phyloP scores from a whole-genome alignment of 30 jellyfish, hydroid and myxozoan species.

The Phacellophora camtschatica region DNA sequence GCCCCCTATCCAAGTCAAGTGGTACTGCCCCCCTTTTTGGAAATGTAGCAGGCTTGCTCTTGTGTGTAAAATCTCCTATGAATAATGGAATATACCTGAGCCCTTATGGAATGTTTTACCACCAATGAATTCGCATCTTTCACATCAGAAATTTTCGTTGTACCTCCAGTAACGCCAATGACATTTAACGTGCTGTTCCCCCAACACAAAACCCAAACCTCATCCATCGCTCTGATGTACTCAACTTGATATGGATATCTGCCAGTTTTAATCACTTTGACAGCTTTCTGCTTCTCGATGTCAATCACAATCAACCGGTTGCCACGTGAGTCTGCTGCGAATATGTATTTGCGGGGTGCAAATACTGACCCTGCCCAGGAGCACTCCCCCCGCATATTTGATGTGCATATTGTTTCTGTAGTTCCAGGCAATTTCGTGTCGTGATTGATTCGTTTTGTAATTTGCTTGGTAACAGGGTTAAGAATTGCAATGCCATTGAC shows the following conservation, averaged over 20 bases:
- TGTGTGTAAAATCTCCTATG: not conserved
- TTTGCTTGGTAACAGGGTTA: not conserved
- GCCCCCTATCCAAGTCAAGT: too few relatives aligned
- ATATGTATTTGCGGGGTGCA: not conserved
- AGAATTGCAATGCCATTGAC: not conserved
- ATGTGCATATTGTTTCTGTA: conserved; percentile 1
- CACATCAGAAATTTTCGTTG: not conserved
- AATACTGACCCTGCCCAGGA: conserved; percentile 3
- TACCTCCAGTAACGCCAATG: conserved; percentile 8
- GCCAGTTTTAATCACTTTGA: conserved; percentile 30
- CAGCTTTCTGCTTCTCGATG: conserved; percentile 9
- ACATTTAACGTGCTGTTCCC: conserved; percentile 23
- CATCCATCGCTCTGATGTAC: conserved; percentile 38
- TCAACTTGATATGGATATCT: conserved; percentile 31
- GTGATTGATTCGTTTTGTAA: not conserved
- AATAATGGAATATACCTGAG: not conserved
- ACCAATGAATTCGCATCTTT: not conserved
- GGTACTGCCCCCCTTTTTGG: too few relatives aligned
- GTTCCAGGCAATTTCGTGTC: conserved; percentile 1
- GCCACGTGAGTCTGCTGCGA: conserved; percentile 28
- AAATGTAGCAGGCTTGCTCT: too few relatives aligned
- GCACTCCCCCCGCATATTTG: not conserved
- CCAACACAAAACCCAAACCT: conserved; percentile 64
- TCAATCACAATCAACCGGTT: conserved; percentile 16
- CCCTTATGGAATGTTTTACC: conserved; percentile 1